Evolutionary conservation across 2,888 invertebrate species (phyloP).

Genomic region (Apocheima hispidaria): DNA sequence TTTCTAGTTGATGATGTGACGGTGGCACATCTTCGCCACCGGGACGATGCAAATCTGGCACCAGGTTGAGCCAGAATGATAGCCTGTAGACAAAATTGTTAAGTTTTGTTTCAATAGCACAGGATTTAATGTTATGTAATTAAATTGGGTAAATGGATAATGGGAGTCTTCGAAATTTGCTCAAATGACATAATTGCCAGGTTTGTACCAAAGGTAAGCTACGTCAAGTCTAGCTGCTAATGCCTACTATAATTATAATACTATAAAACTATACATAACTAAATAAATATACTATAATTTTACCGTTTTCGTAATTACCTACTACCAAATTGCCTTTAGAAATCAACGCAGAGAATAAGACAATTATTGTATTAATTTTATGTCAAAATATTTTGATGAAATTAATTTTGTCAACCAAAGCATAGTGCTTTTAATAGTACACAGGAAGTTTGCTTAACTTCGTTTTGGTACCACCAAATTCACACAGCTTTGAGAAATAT

Average conservation of each 20-base stretch:
- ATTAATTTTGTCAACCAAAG: no score
- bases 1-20: conserved; percentile 93
- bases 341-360: not conserved
- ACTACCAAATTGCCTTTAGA: not conserved
- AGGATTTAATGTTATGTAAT: not conserved
- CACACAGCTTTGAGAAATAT: not conserved
- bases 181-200: conserved; percentile 11
- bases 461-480: no score
- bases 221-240: not conserved
- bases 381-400: no score
- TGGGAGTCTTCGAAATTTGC: not conserved
- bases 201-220: conserved; percentile 4
- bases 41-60: conserved; percentile 96
- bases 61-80: conserved; percentile 97
- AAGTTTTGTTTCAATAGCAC: not conserved
- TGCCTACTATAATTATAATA: conserved; percentile 2
- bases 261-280: no score
- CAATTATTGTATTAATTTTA: no score
- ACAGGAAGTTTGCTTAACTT: no score
- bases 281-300: no score
- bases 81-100: conserved; percentile 82
- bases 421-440: no score
- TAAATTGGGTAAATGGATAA: conserved; percentile 3
- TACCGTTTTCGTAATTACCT: no score
- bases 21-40: conserved; percentile 94